Evolutionary conservation across 2,888 invertebrate genomes (phyloP).

Genomic region (Linnaemya vulpina): DNA sequence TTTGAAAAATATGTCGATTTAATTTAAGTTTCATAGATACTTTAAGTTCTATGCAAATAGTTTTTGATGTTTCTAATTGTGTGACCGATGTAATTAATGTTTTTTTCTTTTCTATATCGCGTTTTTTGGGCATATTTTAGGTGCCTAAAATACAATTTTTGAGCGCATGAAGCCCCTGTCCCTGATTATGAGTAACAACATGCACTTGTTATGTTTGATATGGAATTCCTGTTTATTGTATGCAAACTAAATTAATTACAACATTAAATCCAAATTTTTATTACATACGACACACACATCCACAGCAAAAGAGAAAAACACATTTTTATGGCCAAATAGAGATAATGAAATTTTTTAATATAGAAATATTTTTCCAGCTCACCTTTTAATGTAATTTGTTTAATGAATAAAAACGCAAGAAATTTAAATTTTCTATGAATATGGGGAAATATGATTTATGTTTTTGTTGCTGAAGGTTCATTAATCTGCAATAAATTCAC

Average conservation of each 20-base stretch:
- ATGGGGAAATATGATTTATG: slow-evolving; percentile 11
- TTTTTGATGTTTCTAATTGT: no score
- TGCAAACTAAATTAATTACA: slow-evolving; percentile 36
- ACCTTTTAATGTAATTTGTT: slow-evolving; percentile 19
- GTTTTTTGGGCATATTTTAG: no score
- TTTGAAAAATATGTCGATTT: no score
- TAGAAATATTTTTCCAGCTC: not conserved
- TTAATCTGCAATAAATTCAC: slow-evolving; percentile 43
- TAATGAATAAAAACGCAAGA: slow-evolving; percentile 19
- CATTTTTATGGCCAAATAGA: slow-evolving; percentile 20
- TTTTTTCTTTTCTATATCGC: no score
- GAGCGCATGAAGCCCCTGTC: no score
- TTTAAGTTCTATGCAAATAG: no score
- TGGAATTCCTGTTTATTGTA: slow-evolving; percentile 52
- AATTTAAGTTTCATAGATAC: no score
- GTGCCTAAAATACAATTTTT: no score
- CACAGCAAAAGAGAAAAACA: not conserved
- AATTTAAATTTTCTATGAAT: not conserved
- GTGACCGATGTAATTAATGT: no score
- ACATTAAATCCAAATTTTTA: not conserved
- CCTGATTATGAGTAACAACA: slow-evolving; percentile 17
- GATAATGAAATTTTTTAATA: slow-evolving; percentile 31
- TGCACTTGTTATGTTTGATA: slow-evolving; percentile 15
- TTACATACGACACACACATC: slow-evolving; percentile 4
- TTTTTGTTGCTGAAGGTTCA: slow-evolving; percentile 44